These are phyloP conservation scores for Sciaenops ocellatus DNA, from an alignment of 2,797 vertebrate genomes.

Conservation along the genomic window DNA sequence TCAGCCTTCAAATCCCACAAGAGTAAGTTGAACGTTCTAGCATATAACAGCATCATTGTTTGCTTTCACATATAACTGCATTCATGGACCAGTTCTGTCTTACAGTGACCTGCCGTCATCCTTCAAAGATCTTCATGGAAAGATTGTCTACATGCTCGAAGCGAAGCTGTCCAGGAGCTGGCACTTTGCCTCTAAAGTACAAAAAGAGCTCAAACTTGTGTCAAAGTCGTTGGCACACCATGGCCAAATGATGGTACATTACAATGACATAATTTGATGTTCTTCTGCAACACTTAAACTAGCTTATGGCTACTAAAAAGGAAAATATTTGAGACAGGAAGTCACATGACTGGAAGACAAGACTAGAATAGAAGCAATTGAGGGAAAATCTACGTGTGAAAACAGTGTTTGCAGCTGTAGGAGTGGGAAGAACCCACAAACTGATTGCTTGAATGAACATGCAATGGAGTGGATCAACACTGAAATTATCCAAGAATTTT, in stretches of 20 bases:
- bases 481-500: no score
- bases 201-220: constrained; percentile 90
- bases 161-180: constrained; percentile 91
- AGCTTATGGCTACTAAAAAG: neutral
- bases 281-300: neutral
- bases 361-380: no score
- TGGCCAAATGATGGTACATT: constrained; percentile 81
- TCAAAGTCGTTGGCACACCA: constrained; percentile 85
- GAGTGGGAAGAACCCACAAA: no score
- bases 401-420: no score
- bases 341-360: neutral
- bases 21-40: constrained; percentile 85
- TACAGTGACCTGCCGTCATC: constrained; percentile 92
- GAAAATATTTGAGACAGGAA: neutral
- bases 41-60: neutral
- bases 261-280: neutral
- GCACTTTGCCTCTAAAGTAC: constrained; percentile 84
- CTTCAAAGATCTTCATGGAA: constrained; percentile 89
- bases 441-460: neutral
- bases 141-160: constrained; percentile 90
- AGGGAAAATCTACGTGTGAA: no score
- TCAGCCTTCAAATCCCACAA: constrained; percentile 91
- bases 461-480: no score
- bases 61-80: neutral
- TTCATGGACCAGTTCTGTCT: neutral